These are phyloP conservation scores for Oxystoma pomonae DNA, from an alignment of 2,888 invertebrate species.

Conservation along the genomic window DNA sequence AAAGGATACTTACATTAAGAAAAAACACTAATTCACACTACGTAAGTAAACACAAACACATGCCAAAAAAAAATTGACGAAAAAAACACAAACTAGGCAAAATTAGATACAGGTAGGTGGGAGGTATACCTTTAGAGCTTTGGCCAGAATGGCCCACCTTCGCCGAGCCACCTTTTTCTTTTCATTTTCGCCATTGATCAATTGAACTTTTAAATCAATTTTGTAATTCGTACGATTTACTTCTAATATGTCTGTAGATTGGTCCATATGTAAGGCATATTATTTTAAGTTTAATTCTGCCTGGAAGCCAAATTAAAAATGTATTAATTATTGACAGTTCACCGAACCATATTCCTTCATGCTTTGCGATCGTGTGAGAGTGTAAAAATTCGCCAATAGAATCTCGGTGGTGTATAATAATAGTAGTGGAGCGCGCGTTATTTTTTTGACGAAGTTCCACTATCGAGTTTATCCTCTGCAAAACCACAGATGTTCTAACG, in stretches of 20 bases:
- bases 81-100: constrained; percentile 9
- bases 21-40: background rate
- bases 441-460: too few relatives aligned
- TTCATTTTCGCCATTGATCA: constrained; percentile 39
- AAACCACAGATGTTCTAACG: too few relatives aligned
- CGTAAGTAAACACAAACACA: background rate
- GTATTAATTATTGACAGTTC: background rate
- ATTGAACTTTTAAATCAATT: constrained; percentile 42
- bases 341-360: background rate
- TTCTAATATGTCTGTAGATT: constrained; percentile 42
- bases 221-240: constrained; percentile 38
- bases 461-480: too few relatives aligned
- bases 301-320: constrained; percentile 12
- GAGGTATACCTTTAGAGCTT: constrained; percentile 53
- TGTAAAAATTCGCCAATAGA: too few relatives aligned
- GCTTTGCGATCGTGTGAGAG: too few relatives aligned
- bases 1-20: background rate
- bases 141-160: constrained; percentile 67
- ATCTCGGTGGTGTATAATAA: too few relatives aligned
- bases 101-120: constrained; percentile 2
- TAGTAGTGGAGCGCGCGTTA: too few relatives aligned
- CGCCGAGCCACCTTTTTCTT: constrained; percentile 57
- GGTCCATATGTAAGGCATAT: constrained; percentile 45
- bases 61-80: background rate
- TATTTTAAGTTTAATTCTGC: constrained; percentile 13